Evolutionary conservation across 1,140 invertebrate species (phyloP), one percentile per base, ranked within the genome.

Genomic region (Drosophila littoralis): DNA sequence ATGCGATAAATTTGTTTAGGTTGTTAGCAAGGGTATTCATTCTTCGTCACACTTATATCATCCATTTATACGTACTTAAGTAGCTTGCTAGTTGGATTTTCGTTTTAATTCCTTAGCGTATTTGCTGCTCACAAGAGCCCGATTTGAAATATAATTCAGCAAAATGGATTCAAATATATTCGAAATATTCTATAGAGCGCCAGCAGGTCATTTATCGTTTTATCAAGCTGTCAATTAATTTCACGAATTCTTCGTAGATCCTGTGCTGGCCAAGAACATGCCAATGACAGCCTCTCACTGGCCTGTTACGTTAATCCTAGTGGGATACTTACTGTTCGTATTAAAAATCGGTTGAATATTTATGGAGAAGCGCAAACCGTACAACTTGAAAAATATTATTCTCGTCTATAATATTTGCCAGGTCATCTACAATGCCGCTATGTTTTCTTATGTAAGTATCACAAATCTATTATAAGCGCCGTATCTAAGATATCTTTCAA

Each of bases 301-400:
- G 51, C 43, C 63, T 0, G 17, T 51, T 17, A 60, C 96, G 0
- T 94, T 94, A 0, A 94, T 97, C 12, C 86, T 96, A n/a, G 93
- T 94, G 0, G 93, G 94, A 0, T 97, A 97, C 77, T 75, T 97
- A 9, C 96, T 96, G 91, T 96, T 97, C 85, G 46, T 79, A 2
- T 36, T 79, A 0, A 75, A 79, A 55, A 89, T 93, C n/a, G 97
- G 97, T 0, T 96, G 96, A 1, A 93, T 92, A 38, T 95, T 95
- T 66, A 98, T 98, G 97, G 94, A 94, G 74, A 94, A 97, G 72
- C 94, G 95, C 57, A 95, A 97, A 85, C 96, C 97, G 0, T 97
- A 95, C 75, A 93, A 96, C 33, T 92, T 98, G 6, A 96, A 95
- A 67, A 43, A 94, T 22, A 84, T 94, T 0, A 94, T 98, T 38